These are phyloP conservation scores for Crotalus tigris DNA, from an alignment of 2,113 vertebrate genomes.

Conservation along the genomic window DNA sequence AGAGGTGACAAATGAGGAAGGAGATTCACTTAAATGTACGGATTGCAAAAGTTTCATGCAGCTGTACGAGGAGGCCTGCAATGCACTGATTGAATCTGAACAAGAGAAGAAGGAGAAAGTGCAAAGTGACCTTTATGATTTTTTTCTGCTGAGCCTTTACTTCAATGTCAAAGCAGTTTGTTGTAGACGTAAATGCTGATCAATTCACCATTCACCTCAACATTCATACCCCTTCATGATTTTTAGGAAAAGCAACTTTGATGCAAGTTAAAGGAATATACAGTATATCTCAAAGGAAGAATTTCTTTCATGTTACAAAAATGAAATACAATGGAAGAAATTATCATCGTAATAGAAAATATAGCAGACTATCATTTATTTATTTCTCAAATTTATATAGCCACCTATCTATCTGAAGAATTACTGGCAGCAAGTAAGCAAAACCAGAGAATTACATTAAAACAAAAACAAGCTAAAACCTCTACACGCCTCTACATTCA, in stretches of 20 bases:
- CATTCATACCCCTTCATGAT: background rate
- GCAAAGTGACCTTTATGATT: background rate
- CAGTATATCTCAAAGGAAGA: background rate
- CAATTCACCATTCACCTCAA: constrained; percentile 23
- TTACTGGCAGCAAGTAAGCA: background rate
- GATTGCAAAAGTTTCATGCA: background rate
- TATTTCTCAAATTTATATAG: background rate
- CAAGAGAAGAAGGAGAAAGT: background rate
- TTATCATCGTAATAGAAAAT: background rate
- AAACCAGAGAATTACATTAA: background rate
- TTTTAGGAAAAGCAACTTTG: background rate
- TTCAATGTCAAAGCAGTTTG: constrained; percentile 11
- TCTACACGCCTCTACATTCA: background rate
- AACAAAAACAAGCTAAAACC: background rate
- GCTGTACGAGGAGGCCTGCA: background rate
- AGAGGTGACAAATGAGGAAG: background rate
- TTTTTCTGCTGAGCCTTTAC: background rate
- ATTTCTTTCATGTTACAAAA: constrained; percentile 30
- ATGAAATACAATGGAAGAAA: background rate
- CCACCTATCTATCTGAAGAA: background rate
- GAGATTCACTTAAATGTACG: background rate
- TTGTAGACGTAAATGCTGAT: constrained; percentile 2
- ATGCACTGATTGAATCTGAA: background rate
- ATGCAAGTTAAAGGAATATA: constrained; percentile 13
- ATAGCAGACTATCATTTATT: background rate